Evolutionary conservation across 1,140 invertebrate species (phyloP).

Genomic region (Zaprionus vittiger): DNA sequence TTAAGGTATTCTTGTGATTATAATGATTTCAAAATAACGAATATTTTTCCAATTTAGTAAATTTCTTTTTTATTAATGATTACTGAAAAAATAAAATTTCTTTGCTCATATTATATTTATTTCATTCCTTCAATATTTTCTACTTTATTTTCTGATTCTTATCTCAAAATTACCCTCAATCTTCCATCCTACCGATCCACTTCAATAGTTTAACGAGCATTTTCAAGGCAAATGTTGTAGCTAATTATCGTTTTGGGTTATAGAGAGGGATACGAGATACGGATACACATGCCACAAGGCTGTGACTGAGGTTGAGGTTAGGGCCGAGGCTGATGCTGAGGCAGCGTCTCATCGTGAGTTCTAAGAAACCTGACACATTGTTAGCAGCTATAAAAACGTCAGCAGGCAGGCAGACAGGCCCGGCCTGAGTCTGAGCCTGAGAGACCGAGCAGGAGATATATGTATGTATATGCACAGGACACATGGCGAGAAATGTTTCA

Average conservation of each 20-base stretch:
- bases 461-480: constrained; percentile 34
- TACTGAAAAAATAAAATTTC: too few relatives aligned
- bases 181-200: not conserved
- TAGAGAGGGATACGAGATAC: not conserved
- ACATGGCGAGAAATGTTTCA: constrained; percentile 62
- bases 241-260: constrained; percentile 40
- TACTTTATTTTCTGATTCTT: not conserved
- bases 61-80: too few relatives aligned
- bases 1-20: too few relatives aligned
- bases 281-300: constrained; percentile 20
- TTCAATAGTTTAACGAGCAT: constrained; percentile 17
- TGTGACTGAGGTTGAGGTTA: constrained; percentile 1
- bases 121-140: not conserved
- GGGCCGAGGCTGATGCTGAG: constrained; percentile 17
- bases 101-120: too few relatives aligned
- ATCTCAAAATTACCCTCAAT: not conserved
- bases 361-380: constrained; percentile 75
- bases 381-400: constrained; percentile 78
- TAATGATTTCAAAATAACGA: too few relatives aligned
- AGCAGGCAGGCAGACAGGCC: constrained; percentile 45
- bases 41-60: too few relatives aligned
- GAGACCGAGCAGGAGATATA: too few relatives aligned
- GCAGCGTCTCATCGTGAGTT: constrained; percentile 48
- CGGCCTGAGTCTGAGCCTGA: not conserved
- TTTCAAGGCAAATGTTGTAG: constrained; percentile 45